Evolutionary conservation across 2,113 vertebrate genomes (phyloP).

Genomic region (Micronycteris hirsuta): DNA sequence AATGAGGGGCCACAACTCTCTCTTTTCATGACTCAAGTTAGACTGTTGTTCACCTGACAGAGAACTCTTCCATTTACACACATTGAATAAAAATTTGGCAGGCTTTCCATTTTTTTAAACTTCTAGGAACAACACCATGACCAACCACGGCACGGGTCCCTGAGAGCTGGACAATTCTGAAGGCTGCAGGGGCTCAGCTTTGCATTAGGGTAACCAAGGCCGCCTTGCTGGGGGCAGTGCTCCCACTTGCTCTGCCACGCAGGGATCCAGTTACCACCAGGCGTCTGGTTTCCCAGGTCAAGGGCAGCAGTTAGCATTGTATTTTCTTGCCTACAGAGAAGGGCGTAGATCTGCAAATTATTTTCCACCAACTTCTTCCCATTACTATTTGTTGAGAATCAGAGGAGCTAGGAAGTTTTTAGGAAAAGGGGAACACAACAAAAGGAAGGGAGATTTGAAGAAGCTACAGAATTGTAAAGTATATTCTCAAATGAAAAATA

Average conservation of each 20-base stretch:
- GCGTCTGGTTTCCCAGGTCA: neutral
- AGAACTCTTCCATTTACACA: neutral
- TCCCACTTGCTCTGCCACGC: neutral
- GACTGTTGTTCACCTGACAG: neutral
- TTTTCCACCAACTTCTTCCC: neutral
- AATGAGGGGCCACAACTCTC: neutral
- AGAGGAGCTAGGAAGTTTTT: neutral
- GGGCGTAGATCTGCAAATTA: neutral
- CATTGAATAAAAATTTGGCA: neutral
- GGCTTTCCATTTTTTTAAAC: neutral
- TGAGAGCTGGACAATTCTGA: neutral
- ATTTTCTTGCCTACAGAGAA: neutral
- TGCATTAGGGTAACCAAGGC: neutral
- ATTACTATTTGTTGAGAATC: neutral
- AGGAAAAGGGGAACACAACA: neutral
- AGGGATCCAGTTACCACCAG: neutral
- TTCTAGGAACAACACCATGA: neutral
- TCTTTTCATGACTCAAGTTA: neutral
- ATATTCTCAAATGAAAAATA: neutral
- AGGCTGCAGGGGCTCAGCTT: neutral
- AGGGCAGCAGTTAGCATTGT: neutral
- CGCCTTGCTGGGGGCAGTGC: neutral
- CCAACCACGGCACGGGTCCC: rapidly evolving
- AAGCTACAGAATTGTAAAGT: neutral
- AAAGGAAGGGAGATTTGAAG: neutral